Evolutionary conservation across 2,113 vertebrate species (phyloP), one percentile per base, ranked within the genome.

Genomic region (Fulica atra): DNA sequence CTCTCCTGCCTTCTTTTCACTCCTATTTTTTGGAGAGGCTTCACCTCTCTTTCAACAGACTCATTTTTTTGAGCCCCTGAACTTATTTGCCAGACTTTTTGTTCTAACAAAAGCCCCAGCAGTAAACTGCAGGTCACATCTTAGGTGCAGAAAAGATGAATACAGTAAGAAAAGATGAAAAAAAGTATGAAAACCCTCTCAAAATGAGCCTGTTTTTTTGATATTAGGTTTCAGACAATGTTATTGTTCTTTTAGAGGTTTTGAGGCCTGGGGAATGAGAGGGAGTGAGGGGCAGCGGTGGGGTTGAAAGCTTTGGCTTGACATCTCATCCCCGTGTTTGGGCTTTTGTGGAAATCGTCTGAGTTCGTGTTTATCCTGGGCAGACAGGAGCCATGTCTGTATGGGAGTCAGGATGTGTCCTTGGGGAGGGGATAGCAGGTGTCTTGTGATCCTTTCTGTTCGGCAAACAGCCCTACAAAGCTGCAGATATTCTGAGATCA

Each of bases 381-480:
- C 65, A 88, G 83, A 89, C 25, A 63, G 17, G 77, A 91, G 33
- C 5, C 1, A 26, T 76, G 57, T 28, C 81, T 83, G 60, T 14
- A 14, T 68, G 71, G 1, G 31, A 92, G 76, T 0, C 3, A 59
- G n/a, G 64, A 88, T 24, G 60, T 29, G 91, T 91, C 95, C 96
- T 96, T 97, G 95, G 29, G 88, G 6, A 26, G 61, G 33, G 72
- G 29, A 92, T 13, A 95, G 72, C 57, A 87, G 85, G 81, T 24
- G 28, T 15, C 84, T 74, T 13, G 56, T 81, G 87, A 86, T 57
- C 77, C 78, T 72, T 71, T 48, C 61, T 87, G 60, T 36, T 69
- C 78, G 28, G 65, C 42, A 95, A 91, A 86, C 86, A 90, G 38
- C 29, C 64, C 80, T 68, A 40, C 82, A 59, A 59, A 83, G 42